These are phyloP conservation scores for pig (Sus scrofa) DNA, from an alignment of 2,113 vertebrate species.

Conservation along the genomic window T2T-Sscrofa CM000814.6:106473501-106474000, in stretches of 20 bases:
- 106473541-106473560: not conserved
- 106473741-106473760: not conserved
- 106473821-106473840: not conserved
- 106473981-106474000: constrained; percentile 80
- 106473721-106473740: not conserved
- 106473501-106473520: not conserved
- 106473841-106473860: constrained; percentile 61
- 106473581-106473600: not conserved
- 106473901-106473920: constrained; percentile 60
- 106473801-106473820: not conserved
- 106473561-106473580: not conserved
- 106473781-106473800: not conserved
- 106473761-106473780: not conserved
- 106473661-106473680: constrained; percentile 42
- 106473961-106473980: constrained; percentile 80
- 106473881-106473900: constrained; percentile 39
- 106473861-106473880: constrained; percentile 59
- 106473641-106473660: constrained; percentile 1
- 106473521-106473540: not conserved
- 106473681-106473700: not conserved
- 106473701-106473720: not conserved
- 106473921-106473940: constrained; percentile 68
- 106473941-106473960: constrained; percentile 79
- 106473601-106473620: not conserved
- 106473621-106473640: not conserved